These are phyloP conservation scores for Netelia virgata DNA, from an alignment of 2,888 invertebrate species.

Conservation along the genomic window DNA sequence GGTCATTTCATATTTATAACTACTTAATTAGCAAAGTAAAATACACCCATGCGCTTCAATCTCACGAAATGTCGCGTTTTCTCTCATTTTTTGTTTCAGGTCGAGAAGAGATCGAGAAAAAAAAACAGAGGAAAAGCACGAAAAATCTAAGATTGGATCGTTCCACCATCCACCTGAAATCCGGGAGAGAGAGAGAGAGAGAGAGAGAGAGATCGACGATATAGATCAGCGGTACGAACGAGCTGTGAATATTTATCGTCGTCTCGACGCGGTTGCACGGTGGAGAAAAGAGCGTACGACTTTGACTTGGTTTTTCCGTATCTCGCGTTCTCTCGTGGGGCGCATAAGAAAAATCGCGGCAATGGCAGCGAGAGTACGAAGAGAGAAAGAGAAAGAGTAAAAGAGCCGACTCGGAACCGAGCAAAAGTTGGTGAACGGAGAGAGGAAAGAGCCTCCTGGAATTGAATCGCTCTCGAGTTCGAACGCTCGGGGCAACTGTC, in stretches of 20 bases:
- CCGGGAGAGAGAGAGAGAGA: neutral
- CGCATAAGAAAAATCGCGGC: slow-evolving; percentile 59
- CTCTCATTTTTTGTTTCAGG: neutral
- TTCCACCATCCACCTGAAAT: neutral
- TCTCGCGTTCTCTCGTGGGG: slow-evolving; percentile 38
- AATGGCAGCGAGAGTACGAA: slow-evolving; percentile 3
- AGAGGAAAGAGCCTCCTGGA: slow-evolving; percentile 65
- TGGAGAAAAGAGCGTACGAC: slow-evolving; percentile 20
- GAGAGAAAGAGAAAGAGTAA: neutral
- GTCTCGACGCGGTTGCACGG: slow-evolving; percentile 9
- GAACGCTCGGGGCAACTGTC: slow-evolving; percentile 76
- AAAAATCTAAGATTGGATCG: neutral
- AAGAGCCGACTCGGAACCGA: slow-evolving; percentile 44
- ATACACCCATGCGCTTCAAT: slow-evolving; percentile 2
- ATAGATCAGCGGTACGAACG: slow-evolving; percentile 37
- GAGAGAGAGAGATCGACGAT: neutral
- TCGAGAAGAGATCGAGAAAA: neutral
- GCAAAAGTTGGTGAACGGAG: slow-evolving; percentile 65
- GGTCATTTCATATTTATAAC: slow-evolving; percentile 23
- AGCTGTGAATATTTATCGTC: slow-evolving; percentile 56
- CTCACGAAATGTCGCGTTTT: neutral
- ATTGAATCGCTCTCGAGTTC: slow-evolving; percentile 78
- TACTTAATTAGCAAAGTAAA: slow-evolving; percentile 35
- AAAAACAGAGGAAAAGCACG: neutral
- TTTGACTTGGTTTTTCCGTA: slow-evolving; percentile 44